Percentiles rank a stretch among this genome's conserved stretches.
These are phyloP conservation scores for Lasioglossum pauxillum DNA, from an alignment of 2,888 invertebrate species.

Conservation along the genomic window DNA sequence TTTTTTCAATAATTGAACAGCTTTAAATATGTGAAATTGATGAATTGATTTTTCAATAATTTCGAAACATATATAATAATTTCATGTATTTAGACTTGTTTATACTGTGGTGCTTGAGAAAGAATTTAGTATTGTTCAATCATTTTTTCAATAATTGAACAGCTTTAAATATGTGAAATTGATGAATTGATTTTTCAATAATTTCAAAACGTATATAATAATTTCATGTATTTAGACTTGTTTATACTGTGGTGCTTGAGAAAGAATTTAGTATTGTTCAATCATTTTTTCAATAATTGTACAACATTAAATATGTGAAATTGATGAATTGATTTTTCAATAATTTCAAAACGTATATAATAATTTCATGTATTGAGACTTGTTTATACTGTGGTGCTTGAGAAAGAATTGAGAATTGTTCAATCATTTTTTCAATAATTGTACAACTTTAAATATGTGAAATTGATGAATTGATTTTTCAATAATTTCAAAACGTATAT, in stretches of 20 bases:
- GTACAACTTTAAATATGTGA: background rate
- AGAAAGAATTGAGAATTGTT: background rate
- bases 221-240: no score
- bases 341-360: no score
- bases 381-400: background rate
- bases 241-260: background rate
- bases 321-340: background rate
- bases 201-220: background rate
- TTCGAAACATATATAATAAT: no score
- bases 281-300: background rate
- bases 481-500: no score
- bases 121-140: background rate
- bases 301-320: background rate
- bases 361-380: no score
- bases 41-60: no score
- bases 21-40: no score
- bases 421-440: background rate
- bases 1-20: no score
- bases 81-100: background rate
- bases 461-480: background rate
- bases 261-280: background rate
- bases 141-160: background rate
- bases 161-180: background rate
- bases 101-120: background rate
- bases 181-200: background rate